A percentile compares a stretch with the other conserved stretches of the same genome.
phyloP scores from a whole-genome alignment of 1,140 invertebrate genomes.

The Zaprionus ornatus region DNA sequence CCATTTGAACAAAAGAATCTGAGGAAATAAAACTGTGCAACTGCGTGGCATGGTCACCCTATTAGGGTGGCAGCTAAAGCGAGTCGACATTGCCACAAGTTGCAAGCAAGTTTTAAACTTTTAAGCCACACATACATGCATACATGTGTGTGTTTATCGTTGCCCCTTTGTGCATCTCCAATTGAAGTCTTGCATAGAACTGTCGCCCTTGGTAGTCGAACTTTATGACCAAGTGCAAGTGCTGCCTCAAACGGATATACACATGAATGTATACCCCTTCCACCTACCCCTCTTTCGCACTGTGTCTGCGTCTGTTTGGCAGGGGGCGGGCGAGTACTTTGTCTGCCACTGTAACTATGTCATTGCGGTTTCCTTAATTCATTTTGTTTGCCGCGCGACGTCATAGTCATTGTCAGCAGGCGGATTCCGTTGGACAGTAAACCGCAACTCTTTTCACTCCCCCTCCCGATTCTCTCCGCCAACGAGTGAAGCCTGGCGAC shows the following conservation, averaged over 20 bases:
- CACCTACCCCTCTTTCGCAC: not conserved
- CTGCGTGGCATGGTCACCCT: not conserved
- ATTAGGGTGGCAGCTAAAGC: not conserved
- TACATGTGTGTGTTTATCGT: not conserved
- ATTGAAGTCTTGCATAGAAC: not conserved
- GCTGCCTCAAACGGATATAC: slow-evolving; percentile 30
- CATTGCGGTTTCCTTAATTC: slow-evolving; percentile 81
- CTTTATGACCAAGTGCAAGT: slow-evolving; percentile 42
- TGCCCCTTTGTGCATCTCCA: not conserved
- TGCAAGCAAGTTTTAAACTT: not conserved
- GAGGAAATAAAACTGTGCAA: not conserved
- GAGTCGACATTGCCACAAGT: not conserved
- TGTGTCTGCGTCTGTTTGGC: slow-evolving; percentile 6
- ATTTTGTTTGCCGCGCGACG: slow-evolving; percentile 77
- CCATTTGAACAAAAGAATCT: not conserved
- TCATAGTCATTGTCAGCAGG: slow-evolving; percentile 59
- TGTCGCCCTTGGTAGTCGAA: slow-evolving; percentile 36
- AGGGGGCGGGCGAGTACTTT: not conserved
- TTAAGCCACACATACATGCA: not conserved
- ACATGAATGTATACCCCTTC: not conserved
- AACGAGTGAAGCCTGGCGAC: slow-evolving; percentile 7
- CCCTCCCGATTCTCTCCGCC: not conserved
- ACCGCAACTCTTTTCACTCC: slow-evolving; percentile 47
- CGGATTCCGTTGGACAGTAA: slow-evolving; percentile 33
- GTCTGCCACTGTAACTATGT: slow-evolving; percentile 75